Percentiles rank a stretch among this genome's conserved stretches.
phyloP scores from a whole-genome alignment of 2,888 invertebrate species.

The Mesoligia furuncula region DNA sequence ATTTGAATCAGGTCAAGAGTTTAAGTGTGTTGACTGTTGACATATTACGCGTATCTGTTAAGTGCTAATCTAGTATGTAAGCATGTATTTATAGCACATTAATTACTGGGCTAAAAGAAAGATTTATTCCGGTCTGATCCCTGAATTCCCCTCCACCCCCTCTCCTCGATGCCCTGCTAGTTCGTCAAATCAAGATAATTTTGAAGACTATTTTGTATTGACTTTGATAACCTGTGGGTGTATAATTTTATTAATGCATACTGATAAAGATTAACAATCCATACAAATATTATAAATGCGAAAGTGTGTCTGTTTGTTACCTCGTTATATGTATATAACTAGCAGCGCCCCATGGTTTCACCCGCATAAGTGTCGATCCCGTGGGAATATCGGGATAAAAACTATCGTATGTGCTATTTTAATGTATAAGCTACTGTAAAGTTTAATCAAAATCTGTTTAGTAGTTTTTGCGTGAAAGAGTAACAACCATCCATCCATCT shows the following conservation, averaged over 20 bases:
- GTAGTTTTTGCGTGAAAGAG: too few relatives aligned
- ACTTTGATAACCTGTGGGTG: slow-evolving; percentile 8
- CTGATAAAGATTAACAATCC: background rate
- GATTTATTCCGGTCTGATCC: too few relatives aligned
- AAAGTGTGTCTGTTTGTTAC: too few relatives aligned
- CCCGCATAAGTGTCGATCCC: background rate
- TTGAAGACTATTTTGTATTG: background rate
- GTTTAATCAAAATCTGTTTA: too few relatives aligned
- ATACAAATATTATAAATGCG: too few relatives aligned
- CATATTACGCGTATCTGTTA: slow-evolving; percentile 28
- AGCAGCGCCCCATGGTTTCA: background rate
- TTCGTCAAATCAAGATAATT: background rate
- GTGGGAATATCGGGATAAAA: too few relatives aligned
- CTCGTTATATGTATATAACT: background rate
- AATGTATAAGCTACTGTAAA: too few relatives aligned
- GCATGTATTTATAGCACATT: slow-evolving; percentile 7
- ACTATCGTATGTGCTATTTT: too few relatives aligned
- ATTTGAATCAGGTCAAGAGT: slow-evolving; percentile 43
- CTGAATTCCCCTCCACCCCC: too few relatives aligned
- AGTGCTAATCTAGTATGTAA: slow-evolving; percentile 8
- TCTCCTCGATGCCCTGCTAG: too few relatives aligned
- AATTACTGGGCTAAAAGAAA: background rate
- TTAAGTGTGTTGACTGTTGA: slow-evolving; percentile 31
- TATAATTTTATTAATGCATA: background rate
- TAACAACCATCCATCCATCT: too few relatives aligned